Conservation (phyloP, 2,113 vertebrate species). For the Pantherophis guttatus region DNA sequence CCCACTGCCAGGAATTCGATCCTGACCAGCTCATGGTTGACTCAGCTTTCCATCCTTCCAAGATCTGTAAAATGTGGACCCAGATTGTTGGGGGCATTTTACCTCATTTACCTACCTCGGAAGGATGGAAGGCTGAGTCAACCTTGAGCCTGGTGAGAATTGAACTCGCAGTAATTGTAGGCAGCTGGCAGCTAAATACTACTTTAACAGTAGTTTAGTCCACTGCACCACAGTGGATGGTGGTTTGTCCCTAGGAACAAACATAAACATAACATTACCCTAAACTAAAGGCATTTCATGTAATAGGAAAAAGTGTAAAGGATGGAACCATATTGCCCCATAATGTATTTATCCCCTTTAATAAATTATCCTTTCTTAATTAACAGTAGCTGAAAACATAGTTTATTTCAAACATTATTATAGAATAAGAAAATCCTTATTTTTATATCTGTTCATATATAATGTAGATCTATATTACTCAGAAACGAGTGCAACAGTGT, state of each 20-base stretch:
- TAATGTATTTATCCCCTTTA: conserved; percentile 57
- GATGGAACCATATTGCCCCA: conserved; percentile 45
- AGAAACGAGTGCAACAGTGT: conserved; percentile 48
- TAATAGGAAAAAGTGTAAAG: conserved; percentile 51
- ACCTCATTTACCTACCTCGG: too few relatives aligned
- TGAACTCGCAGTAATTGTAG: too few relatives aligned
- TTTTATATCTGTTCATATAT: conserved; percentile 65
- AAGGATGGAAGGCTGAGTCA: too few relatives aligned
- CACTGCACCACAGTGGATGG: neutral
- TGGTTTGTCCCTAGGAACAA: neutral
- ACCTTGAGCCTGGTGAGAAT: too few relatives aligned
- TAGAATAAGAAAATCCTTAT: conserved; percentile 51
- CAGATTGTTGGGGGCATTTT: neutral
- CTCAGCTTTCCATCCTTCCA: too few relatives aligned
- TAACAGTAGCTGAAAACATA: conserved; percentile 53
- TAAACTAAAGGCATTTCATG: conserved; percentile 45
- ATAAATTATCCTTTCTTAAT: conserved; percentile 52
- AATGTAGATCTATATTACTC: conserved; percentile 54
- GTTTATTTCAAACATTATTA: conserved; percentile 57
- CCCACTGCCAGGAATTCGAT: neutral
- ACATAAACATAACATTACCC: neutral
- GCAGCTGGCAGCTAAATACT: too few relatives aligned
- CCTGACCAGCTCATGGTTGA: too few relatives aligned
- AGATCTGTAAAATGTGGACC: too few relatives aligned
- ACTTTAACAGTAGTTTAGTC: too few relatives aligned